These are phyloP conservation scores for Nemotelus nigrinus DNA, from an alignment of 2,888 invertebrate genomes.

Conservation along the genomic window DNA sequence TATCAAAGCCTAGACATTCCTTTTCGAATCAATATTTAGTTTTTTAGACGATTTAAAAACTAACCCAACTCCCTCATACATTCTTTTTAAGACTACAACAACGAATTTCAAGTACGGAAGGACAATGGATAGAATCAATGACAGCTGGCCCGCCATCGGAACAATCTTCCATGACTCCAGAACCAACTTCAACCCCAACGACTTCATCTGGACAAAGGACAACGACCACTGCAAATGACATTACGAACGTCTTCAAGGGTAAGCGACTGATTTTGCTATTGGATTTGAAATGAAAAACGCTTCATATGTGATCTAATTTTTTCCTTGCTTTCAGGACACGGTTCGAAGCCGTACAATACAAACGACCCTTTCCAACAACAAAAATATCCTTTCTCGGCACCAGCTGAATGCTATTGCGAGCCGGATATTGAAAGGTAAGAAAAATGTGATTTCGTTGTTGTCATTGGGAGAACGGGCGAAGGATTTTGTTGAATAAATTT, in stretches of 20 bases:
- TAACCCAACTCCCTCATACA: no score
- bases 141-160: constrained; percentile 31
- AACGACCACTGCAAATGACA: constrained; percentile 54
- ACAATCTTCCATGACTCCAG: constrained; percentile 1
- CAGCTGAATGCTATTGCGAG: constrained; percentile 64
- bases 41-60: no score
- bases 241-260: constrained; percentile 54
- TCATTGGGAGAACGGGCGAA: no score
- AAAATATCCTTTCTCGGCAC: constrained; percentile 59
- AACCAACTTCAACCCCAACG: constrained; percentile 24
- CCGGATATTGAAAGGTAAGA: constrained; percentile 61
- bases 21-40: no score
- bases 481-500: no score
- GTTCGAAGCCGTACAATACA: constrained; percentile 35
- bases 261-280: constrained; percentile 31
- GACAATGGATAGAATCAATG: constrained; percentile 45
- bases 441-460: neutral
- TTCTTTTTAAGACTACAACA: no score
- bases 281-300: neutral
- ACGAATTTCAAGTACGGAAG: constrained; percentile 3
- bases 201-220: constrained; percentile 16
- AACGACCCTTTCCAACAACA: constrained; percentile 56
- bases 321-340: constrained; percentile 31
- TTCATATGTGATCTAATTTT: no score
- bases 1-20: no score